Conservation (phyloP, 2,113 vertebrate genomes). For the Misgurnus anguillicaudatus region DNA sequence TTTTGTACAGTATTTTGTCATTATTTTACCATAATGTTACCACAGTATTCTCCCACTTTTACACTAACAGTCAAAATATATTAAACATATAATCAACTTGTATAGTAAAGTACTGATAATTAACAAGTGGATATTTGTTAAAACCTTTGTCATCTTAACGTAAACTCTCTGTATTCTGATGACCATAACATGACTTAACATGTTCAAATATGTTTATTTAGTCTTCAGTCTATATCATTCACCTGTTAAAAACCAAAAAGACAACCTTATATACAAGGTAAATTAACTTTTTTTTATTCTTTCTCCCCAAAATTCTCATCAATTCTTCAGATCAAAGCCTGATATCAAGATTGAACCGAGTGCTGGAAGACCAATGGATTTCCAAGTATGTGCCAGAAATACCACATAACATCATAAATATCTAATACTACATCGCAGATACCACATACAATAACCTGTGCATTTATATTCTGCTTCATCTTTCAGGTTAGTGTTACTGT, state of each 20-base stretch:
- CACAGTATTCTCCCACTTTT: too few relatives aligned
- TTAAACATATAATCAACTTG: too few relatives aligned
- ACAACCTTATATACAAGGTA: background rate
- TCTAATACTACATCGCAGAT: too few relatives aligned
- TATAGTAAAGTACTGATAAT: too few relatives aligned
- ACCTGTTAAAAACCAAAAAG: too few relatives aligned
- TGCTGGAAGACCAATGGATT: slow-evolving; percentile 90
- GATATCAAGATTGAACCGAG: slow-evolving; percentile 98
- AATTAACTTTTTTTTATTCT: background rate
- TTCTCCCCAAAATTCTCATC: background rate
- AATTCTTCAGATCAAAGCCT: slow-evolving; percentile 85
- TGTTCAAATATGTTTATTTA: background rate
- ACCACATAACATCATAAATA: background rate
- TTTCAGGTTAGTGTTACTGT: slow-evolving; percentile 89
- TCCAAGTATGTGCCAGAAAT: slow-evolving; percentile 79
- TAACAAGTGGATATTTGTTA: too few relatives aligned
- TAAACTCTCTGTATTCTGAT: too few relatives aligned
- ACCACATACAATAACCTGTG: background rate
- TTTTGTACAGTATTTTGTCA: too few relatives aligned
- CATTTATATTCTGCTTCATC: background rate
- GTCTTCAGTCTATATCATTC: too few relatives aligned
- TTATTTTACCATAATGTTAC: too few relatives aligned
- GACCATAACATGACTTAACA: background rate
- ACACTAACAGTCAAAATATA: too few relatives aligned
- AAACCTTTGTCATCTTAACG: too few relatives aligned